Evolutionary conservation across 2,113 vertebrate genomes (phyloP).

Genomic region (Mesocricetus auratus): DNA sequence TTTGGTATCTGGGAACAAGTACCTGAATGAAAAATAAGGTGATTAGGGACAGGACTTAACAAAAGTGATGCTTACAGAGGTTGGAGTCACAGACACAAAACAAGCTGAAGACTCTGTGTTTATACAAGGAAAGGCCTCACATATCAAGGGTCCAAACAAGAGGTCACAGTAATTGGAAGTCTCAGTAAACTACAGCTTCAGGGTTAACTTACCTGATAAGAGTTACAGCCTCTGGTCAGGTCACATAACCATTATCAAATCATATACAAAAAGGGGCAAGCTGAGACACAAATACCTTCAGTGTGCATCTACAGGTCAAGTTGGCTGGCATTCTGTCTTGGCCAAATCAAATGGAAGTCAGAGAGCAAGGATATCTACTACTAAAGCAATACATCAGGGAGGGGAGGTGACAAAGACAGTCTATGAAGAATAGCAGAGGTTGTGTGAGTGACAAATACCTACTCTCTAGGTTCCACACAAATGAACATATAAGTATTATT

Average conservation of each 20-base stretch:
- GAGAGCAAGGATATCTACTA: rapidly evolving
- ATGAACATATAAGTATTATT: background rate
- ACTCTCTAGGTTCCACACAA: background rate
- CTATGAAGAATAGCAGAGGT: background rate
- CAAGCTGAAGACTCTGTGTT: background rate
- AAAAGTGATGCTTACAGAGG: background rate
- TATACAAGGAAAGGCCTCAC: background rate
- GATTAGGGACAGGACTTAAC: background rate
- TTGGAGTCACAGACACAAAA: background rate
- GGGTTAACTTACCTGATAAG: background rate
- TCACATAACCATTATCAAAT: background rate
- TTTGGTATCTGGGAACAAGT: background rate
- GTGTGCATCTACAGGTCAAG: background rate
- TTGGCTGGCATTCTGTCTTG: background rate
- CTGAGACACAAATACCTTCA: background rate
- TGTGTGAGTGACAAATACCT: background rate
- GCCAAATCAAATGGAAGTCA: background rate
- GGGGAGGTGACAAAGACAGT: background rate
- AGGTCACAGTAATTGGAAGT: background rate
- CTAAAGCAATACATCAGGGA: background rate
- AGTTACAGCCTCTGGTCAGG: background rate
- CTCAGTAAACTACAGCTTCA: background rate
- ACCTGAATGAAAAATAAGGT: background rate
- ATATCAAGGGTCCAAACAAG: background rate
- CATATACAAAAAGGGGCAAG: background rate